Evolutionary conservation across 2,888 invertebrate species (phyloP), one percentile per base, ranked within the genome.

Genomic region (Embidobia sp.): DNA sequence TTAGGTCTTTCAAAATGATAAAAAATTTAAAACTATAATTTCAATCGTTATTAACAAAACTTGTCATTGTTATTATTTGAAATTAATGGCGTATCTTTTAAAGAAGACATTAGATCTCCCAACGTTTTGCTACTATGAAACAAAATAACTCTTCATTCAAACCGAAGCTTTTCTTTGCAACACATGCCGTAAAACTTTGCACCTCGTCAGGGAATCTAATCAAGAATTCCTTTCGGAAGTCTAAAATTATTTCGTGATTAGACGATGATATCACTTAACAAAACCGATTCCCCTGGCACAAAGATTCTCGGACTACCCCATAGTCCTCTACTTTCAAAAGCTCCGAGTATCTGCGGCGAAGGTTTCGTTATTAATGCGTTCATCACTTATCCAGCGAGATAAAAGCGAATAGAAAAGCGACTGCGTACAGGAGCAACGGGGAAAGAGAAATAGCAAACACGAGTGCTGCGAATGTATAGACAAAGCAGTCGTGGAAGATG

Each of bases 291-390:
- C 46, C 18, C 44, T 22, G 5, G 48, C 31, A 33, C 35, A 46
- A 53, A 55, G 46, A 35, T 48, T n/a, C 19, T 22, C 31, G 11
- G 31, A 22, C 35, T 26, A 22, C 15, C 46, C 13, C 18, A 42
- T 16, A 29, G 19, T 6, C 18, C 22, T 40, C 10, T 7, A 49
- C 15, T 46, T 22, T 48, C 13, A 42, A 42, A 44, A 42, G 59
- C 42, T 51, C 13, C 18, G 16, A 59, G 57, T 31, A 69, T 49
- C 15, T 37, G 16, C 55, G 22, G 37, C 18, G 18, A 48, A 19
- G 63, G 46, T 63, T 63, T 37, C 46, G 61, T 70, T 61, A 70
- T 53, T 70, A 70, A 70, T 70, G 44, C 37, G 59, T 53, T 70
- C 70, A 61, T 72, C 49, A 63, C 35, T 72, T 53, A 72, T 63